phyloP scores from a whole-genome alignment of 2,797 vertebrate genomes.

The Sebastes iracundus region DNA sequence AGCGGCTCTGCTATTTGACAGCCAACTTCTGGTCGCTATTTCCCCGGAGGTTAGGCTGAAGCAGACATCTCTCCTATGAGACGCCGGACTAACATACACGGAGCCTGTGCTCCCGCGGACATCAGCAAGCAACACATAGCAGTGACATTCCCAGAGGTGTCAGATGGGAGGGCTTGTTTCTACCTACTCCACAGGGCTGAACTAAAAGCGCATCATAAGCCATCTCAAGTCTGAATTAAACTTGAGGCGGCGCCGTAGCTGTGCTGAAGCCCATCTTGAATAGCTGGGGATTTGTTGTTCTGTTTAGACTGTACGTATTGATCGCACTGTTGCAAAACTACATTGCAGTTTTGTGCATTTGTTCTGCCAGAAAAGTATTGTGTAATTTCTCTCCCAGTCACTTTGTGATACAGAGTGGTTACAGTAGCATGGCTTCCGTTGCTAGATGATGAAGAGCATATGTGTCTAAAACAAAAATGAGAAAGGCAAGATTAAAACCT shows the following conservation, averaged over 20 bases:
- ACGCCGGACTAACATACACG: constrained; percentile 47
- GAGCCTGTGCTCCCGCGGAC: constrained; percentile 48
- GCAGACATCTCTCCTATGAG: constrained; percentile 60
- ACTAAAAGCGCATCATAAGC: constrained; percentile 40
- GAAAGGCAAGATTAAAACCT: constrained; percentile 19
- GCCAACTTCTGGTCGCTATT: constrained; percentile 71
- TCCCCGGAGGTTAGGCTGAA: constrained; percentile 65
- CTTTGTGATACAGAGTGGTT: constrained; percentile 13
- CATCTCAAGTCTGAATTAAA: constrained; percentile 36
- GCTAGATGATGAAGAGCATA: constrained; percentile 15
- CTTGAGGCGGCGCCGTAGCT: neutral
- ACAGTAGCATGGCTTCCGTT: constrained; percentile 9
- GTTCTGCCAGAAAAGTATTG: constrained; percentile 42
- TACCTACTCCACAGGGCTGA: constrained; percentile 39
- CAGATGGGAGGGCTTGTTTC: constrained; percentile 52
- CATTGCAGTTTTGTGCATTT: constrained; percentile 25
- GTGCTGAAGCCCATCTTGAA: neutral
- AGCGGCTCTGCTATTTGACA: constrained; percentile 68
- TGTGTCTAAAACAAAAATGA: constrained; percentile 3
- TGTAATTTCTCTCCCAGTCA: constrained; percentile 35
- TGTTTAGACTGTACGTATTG: neutral
- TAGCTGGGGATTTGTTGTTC: constrained; percentile 16
- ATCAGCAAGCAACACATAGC: constrained; percentile 50
- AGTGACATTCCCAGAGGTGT: constrained; percentile 57
- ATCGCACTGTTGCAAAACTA: constrained; percentile 9